Conservation (phyloP, 2,113 vertebrate genomes). For the Hypocryptadius cinnamomeus region DNA sequence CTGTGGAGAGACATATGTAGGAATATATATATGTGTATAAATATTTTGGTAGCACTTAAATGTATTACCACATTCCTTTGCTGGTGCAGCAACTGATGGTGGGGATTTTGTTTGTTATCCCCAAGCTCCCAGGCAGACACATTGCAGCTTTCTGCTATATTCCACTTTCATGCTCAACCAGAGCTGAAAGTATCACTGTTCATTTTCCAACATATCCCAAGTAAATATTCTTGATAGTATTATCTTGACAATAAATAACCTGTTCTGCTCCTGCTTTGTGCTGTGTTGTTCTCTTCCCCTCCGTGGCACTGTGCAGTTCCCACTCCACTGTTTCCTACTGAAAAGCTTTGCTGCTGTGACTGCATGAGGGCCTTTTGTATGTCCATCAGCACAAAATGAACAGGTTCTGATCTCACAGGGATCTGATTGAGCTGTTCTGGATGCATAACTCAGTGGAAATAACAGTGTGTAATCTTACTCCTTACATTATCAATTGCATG, state of each 20-base stretch:
- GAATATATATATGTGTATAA: not conserved
- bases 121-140: not conserved
- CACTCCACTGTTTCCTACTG: not conserved
- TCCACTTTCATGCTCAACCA: not conserved
- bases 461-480: not conserved
- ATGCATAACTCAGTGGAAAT: not conserved
- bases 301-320: fast-evolving
- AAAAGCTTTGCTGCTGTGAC: not conserved
- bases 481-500: not conserved
- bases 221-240: not conserved
- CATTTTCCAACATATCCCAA: not conserved
- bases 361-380: not conserved
- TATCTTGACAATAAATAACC: not conserved
- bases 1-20: not conserved
- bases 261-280: not conserved
- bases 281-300: not conserved
- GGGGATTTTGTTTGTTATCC: not conserved
- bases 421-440: not conserved
- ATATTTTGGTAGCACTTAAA: not conserved
- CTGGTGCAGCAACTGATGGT: not conserved
- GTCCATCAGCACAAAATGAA: not conserved
- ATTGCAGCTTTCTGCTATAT: not conserved
- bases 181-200: not conserved
- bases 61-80: not conserved
- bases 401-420: not conserved